These are phyloP conservation scores for Atlantisia rogersi DNA, from an alignment of 2,113 vertebrate genomes.

Conservation along the genomic window DNA sequence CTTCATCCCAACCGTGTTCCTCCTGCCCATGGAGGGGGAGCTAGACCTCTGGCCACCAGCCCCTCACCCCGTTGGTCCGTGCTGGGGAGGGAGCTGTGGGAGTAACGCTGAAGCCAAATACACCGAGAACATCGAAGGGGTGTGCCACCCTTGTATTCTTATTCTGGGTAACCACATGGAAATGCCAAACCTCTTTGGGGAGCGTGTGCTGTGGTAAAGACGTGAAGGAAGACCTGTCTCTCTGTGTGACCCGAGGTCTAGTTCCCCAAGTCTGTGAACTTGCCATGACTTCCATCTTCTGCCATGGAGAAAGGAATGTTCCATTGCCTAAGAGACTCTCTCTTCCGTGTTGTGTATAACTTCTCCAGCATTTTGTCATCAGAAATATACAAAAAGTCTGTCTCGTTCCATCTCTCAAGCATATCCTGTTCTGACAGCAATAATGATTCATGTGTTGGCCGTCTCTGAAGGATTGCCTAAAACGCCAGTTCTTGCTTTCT, in stretches of 20 bases:
- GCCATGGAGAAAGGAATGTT: background rate
- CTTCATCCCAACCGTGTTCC: background rate
- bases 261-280: background rate
- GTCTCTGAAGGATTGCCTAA: background rate
- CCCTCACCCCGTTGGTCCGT: background rate
- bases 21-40: background rate
- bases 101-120: background rate
- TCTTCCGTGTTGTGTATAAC: background rate
- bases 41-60: background rate
- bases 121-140: rapidly evolving
- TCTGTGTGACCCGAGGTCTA: background rate
- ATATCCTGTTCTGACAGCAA: background rate
- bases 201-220: background rate
- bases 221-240: background rate
- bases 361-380: background rate
- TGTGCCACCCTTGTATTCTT: background rate
- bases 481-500: background rate
- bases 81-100: background rate
- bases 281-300: background rate
- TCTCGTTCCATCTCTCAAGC: background rate
- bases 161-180: background rate
- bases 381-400: background rate
- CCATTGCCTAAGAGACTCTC: background rate
- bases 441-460: background rate
- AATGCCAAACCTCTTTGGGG: background rate